A percentile compares a stretch with the other conserved stretches of the same genome.
Evolutionary conservation across 2,888 invertebrate genomes (phyloP).

Genomic region (Slavum lentiscoides): DNA sequence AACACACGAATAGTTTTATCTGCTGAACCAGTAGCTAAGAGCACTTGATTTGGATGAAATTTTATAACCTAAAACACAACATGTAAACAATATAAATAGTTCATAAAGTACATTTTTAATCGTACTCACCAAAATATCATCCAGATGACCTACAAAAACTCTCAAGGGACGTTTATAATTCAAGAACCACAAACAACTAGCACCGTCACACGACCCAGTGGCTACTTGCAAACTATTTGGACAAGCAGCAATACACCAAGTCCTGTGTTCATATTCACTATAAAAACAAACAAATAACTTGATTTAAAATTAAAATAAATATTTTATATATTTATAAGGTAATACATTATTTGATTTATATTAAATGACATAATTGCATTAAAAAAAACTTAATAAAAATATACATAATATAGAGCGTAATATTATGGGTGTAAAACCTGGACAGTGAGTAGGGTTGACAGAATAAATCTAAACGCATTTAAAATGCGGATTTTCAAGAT

Average conservation of each 20-base stretch:
- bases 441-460: no score
- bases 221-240: conserved; percentile 71
- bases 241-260: conserved; percentile 83
- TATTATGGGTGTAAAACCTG: no score
- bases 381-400: no score
- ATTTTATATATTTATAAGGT: neutral
- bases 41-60: conserved; percentile 90
- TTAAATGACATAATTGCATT: no score
- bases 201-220: conserved; percentile 79
- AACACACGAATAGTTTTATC: conserved; percentile 87
- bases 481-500: no score
- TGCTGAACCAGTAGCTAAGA: conserved; percentile 87
- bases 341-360: no score
- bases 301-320: neutral
- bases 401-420: no score
- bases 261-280: conserved; percentile 84
- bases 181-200: conserved; percentile 79
- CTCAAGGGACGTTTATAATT: conserved; percentile 81
- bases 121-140: conserved; percentile 77
- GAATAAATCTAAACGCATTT: no score
- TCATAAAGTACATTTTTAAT: conserved; percentile 11
- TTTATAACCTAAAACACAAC: conserved; percentile 69
- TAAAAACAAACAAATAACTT: conserved; percentile 56
- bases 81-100: neutral
- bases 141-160: conserved; percentile 84